phyloP scores from a whole-genome alignment of 2,113 vertebrate genomes.

The Gadus macrocephalus region DNA sequence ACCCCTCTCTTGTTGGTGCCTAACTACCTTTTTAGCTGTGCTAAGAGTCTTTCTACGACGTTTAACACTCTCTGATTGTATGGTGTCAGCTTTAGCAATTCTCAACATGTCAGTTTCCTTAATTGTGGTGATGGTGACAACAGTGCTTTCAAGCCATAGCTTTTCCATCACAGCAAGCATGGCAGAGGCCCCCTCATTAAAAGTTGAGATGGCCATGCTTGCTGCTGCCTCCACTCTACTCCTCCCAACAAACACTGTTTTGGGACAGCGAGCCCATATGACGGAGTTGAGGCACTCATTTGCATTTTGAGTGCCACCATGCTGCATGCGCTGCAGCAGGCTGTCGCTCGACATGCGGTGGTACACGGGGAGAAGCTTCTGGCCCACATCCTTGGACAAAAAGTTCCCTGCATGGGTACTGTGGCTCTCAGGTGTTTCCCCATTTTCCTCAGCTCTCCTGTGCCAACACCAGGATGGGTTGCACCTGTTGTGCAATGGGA shows the following conservation, averaged over 20 bases:
- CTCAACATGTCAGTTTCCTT: too few relatives aligned
- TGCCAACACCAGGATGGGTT: conserved; percentile 12
- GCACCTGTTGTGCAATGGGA: conserved; percentile 12
- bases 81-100: too few relatives aligned
- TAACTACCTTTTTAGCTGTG: too few relatives aligned
- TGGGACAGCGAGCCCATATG: neutral
- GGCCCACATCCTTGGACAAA: conserved; percentile 1
- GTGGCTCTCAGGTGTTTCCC: conserved; percentile 6
- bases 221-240: conserved; percentile 5
- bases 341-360: conserved; percentile 9
- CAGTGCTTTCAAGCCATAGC: too few relatives aligned
- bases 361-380: neutral
- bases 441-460: conserved; percentile 13
- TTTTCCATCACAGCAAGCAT: too few relatives aligned
- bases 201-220: neutral
- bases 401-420: conserved; percentile 5
- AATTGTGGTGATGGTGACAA: too few relatives aligned
- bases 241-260: conserved; percentile 1
- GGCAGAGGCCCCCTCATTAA: too few relatives aligned
- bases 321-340: conserved; percentile 8
- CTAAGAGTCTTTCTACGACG: too few relatives aligned
- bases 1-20: too few relatives aligned
- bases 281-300: conserved; percentile 13
- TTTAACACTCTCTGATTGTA: too few relatives aligned
- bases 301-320: neutral